Evolutionary conservation across 2,888 invertebrate genomes (phyloP), one percentile per base, ranked within the genome.

Genomic region (Buathra laborator): DNA sequence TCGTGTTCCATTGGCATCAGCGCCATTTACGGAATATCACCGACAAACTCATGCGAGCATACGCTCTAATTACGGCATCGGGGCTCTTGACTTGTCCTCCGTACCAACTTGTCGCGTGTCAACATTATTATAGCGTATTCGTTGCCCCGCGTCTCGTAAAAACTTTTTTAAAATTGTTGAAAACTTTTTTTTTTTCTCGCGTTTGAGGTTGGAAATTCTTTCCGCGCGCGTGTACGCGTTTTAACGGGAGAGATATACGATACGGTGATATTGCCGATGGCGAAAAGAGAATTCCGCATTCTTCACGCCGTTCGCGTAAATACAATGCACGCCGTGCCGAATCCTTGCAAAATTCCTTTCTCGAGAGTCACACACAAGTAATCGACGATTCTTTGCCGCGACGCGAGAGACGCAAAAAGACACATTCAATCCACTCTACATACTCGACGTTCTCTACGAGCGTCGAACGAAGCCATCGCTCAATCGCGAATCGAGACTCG

Each of bases 21-120:
- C 68, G 46, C 85, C 88, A 87, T 89, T 88, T 86, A 84, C 76
- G 86, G 89, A 87, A 77, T 85, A 81, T 85, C 74, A 67, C 32
- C 44, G 46, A 46, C 74, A 53, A 62, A 48, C 62, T 75, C 64
- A 37, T 72, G 37, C 29, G 43, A 62, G 48, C 51, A 3, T 53
- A 66, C 51, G 64, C 16, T 66, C 64, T 12, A 64, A 48, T 75
- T 75, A 75, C 64, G 32, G 64, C 75, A 48, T 75, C 44, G 48
- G 48, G 51, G 19, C 64, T 64, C 37, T 75, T 51, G 66, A 62
- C 74, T 74, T 32, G 62, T 74, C 16, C 16, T 74, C 32, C 48
- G 74, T 32, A 64, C 19, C 12, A 48, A 70, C 48, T 64, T 48
- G 37, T 37, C 37, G 37, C 37, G 7, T 37, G 37, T 37, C 37